Base-by-base conservation (phyloP, 2,113 vertebrate genomes). In the Electrona antarctica region DNA sequence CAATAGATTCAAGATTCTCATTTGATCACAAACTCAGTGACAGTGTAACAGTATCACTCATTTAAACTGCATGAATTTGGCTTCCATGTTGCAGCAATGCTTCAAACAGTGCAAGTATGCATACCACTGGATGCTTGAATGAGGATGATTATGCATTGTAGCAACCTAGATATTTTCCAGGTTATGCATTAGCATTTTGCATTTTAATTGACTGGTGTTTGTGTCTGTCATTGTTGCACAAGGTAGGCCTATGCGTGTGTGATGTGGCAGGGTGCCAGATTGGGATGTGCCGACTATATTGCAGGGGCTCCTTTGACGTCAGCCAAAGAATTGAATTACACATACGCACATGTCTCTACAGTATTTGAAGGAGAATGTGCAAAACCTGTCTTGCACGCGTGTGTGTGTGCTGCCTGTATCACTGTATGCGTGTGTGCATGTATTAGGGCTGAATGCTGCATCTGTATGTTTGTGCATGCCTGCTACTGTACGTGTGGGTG, bases 261-360 rank as follows among this genome's bases (percentile, higher is more conserved):
- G 52, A 52, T 50, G 46, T 28, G 15, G 13, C 68, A 45, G 6
- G 2, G 15, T 21, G 47, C 21, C 59, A 50, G 47, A 46, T 12
- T 45, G 33, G 47, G 41, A 49, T 73, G 28, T 41, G 60, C 60
- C 45, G 47, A 57, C 57, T 33, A 60, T 63, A 66, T 33, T 49
- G 7, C 51, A 56, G 21, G n/a, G 7, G 14, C 59, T 21, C 45
- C 33, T 50, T 41, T 64, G 63, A 68, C 50, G 4, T 64, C 8
- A 9, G 46, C 47, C 56, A 7, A 64, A 21, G 1, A 8, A 8
- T 63, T 33, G 51, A 41, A 41, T 1, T 41, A 41, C 33, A 41
- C 33, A 41, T 41, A 41, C 33, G 33, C 5, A 41, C 33, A 41
- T 41, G 33, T 41, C 33, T 41, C 1, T 41, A 41, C 33, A 41